These are phyloP conservation scores for Anolis apletophallus DNA, from an alignment of 2,797 vertebrate genomes.

Conservation along the genomic window DNA sequence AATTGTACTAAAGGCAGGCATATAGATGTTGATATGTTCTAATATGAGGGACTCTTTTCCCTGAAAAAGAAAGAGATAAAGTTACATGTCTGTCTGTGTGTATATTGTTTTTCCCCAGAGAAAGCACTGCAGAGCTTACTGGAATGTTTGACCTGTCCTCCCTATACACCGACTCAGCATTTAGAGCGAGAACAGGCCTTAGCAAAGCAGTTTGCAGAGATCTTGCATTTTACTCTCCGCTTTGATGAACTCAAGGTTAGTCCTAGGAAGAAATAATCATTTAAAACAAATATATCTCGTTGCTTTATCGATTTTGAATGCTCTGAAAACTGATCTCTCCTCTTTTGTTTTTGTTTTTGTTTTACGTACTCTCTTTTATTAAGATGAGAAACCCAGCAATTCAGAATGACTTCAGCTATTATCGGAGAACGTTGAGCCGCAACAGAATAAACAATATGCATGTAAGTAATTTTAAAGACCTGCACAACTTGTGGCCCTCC, in stretches of 20 bases:
- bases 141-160: constrained; percentile 92
- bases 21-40: background rate
- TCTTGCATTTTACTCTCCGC: constrained; percentile 97
- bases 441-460: constrained; percentile 99
- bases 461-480: constrained; percentile 78
- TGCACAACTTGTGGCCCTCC: too few species aligned
- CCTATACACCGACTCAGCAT: constrained; percentile 94
- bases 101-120: constrained; percentile 78
- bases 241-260: constrained; percentile 98
- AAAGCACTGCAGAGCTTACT: constrained; percentile 92
- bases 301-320: constrained; percentile 14
- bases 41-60: background rate
- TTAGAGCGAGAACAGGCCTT: constrained; percentile 96
- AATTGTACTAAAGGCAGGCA: background rate
- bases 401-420: constrained; percentile 99
- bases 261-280: background rate
- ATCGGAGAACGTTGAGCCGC: constrained; percentile 94
- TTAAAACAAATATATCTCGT: constrained; percentile 12
- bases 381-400: constrained; percentile 99
- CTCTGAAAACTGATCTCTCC: background rate
- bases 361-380: constrained; percentile 40
- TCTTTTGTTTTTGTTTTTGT: constrained; percentile 24
- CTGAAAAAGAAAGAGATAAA: background rate
- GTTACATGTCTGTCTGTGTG: constrained; percentile 25
- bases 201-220: constrained; percentile 98